phyloP scores from a whole-genome alignment of 2,113 vertebrate species.

The Anoplopoma fimbria region DNA sequence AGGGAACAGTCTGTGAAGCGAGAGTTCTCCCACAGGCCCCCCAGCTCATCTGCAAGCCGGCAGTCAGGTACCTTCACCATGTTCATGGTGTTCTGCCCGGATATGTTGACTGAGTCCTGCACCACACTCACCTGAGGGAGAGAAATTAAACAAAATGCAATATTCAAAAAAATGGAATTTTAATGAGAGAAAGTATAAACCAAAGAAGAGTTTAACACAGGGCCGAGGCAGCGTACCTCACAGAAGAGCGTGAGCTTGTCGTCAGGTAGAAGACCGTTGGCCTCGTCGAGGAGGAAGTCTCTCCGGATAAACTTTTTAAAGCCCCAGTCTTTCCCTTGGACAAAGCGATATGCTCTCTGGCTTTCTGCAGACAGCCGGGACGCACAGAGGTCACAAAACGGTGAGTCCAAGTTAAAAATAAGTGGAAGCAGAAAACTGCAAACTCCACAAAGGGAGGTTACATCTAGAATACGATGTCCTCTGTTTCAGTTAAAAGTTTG shows the following conservation, averaged over 20 bases:
- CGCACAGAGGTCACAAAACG: too few relatives aligned
- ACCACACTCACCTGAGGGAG: slow-evolving; percentile 93
- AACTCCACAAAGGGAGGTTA: neutral
- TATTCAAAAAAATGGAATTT: too few relatives aligned
- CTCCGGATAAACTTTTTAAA: slow-evolving; percentile 86
- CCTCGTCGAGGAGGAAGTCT: slow-evolving; percentile 85
- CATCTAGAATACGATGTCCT: neutral
- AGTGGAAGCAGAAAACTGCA: too few relatives aligned
- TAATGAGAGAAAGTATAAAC: neutral
- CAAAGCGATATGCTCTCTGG: slow-evolving; percentile 85
- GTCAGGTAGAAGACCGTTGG: slow-evolving; percentile 84
- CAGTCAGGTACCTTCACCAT: slow-evolving; percentile 99
- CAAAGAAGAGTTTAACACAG: neutral
- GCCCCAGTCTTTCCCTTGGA: slow-evolving; percentile 86
- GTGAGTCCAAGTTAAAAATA: too few relatives aligned
- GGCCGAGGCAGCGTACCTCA: slow-evolving; percentile 67
- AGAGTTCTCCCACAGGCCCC: slow-evolving; percentile 97
- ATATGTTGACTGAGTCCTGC: slow-evolving; percentile 98
- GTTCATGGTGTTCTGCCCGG: slow-evolving; percentile 98
- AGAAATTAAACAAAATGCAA: neutral
- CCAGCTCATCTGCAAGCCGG: slow-evolving; percentile 94
- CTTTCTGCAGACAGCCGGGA: slow-evolving; percentile 73
- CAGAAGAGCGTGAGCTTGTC: slow-evolving; percentile 86
- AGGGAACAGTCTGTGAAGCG: slow-evolving; percentile 98
- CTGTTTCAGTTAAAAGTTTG: neutral